phyloP scores from a whole-genome alignment of 2,797 vertebrate genomes.

The Oryzias dopingdopingensis region DNA sequence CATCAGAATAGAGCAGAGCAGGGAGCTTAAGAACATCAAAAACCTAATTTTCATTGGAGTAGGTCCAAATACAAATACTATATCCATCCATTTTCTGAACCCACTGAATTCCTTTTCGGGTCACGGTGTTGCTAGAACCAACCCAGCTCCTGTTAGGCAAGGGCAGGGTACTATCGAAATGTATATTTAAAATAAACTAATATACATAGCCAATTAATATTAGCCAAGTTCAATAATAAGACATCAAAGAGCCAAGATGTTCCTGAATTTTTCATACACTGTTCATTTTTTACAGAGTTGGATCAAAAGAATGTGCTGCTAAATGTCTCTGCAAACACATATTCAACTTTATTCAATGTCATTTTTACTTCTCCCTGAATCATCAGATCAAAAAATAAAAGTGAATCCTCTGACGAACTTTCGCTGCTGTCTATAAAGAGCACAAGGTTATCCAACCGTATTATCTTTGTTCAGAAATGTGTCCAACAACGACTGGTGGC shows the following conservation, averaged over 20 bases:
- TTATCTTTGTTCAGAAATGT: slow-evolving; percentile 17
- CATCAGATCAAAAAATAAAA: slow-evolving; percentile 27
- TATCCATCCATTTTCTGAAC: no score
- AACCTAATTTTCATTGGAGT: no score
- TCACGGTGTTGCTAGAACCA: no score
- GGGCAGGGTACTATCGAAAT: no score
- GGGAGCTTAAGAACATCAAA: no score
- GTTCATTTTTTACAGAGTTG: slow-evolving; percentile 47
- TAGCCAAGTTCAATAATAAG: slow-evolving; percentile 52
- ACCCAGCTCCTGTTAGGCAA: no score
- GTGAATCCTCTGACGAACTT: slow-evolving; percentile 35
- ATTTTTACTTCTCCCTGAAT: slow-evolving; percentile 9
- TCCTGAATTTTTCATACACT: slow-evolving; percentile 60
- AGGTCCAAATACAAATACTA: no score
- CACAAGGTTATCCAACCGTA: slow-evolving; percentile 46
- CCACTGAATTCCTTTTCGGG: no score
- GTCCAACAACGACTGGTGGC: slow-evolving; percentile 10
- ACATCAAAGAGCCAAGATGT: slow-evolving; percentile 48
- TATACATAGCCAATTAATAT: no score
- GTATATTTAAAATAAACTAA: no score
- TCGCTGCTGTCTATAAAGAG: slow-evolving; percentile 24
- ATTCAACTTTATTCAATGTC: slow-evolving; percentile 3
- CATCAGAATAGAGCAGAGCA: no score
- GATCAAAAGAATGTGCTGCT: slow-evolving; percentile 53
- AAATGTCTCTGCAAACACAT: slow-evolving; percentile 41